A percentile compares a stretch with the other conserved stretches of the same genome.
Conservation (phyloP, 2,888 invertebrate genomes). For the Euphydryas editha region DNA sequence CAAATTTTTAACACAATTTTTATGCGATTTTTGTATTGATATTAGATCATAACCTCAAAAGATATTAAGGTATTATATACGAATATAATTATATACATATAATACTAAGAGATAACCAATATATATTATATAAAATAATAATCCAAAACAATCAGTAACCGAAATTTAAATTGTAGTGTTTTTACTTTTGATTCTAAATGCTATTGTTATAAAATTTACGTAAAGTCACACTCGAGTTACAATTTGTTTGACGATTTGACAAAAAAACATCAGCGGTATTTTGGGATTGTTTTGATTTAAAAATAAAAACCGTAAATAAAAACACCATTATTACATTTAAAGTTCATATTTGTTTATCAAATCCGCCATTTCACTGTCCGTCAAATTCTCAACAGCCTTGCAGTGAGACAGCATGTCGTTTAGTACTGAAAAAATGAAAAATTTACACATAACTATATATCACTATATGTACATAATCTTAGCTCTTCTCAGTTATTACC, state of each 20-base stretch:
- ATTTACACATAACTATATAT: not conserved
- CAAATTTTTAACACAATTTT: too few species aligned
- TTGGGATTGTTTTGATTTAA: not conserved
- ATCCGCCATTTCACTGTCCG: slow-evolving; percentile 59
- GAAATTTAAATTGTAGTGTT: too few species aligned
- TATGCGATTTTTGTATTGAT: too few species aligned
- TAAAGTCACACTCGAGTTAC: not conserved
- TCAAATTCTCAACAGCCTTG: slow-evolving; percentile 58
- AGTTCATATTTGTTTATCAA: slow-evolving; percentile 76
- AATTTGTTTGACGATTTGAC: too few species aligned
- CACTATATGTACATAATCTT: not conserved
- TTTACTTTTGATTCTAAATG: too few species aligned
- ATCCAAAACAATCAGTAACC: too few species aligned
- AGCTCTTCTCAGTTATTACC: too few species aligned
- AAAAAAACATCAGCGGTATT: not conserved
- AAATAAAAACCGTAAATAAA: not conserved
- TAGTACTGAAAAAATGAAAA: slow-evolving; percentile 59
- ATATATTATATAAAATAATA: too few species aligned
- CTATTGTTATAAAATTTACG: not conserved
- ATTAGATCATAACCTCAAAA: too few species aligned
- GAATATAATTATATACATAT: too few species aligned
- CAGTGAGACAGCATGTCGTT: slow-evolving; percentile 64
- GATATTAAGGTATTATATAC: too few species aligned
- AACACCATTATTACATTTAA: slow-evolving; percentile 45
- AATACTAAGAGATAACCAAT: too few species aligned